phyloP scores from a whole-genome alignment of 2,113 vertebrate genomes.

The Eubucco bourcierii region DNA sequence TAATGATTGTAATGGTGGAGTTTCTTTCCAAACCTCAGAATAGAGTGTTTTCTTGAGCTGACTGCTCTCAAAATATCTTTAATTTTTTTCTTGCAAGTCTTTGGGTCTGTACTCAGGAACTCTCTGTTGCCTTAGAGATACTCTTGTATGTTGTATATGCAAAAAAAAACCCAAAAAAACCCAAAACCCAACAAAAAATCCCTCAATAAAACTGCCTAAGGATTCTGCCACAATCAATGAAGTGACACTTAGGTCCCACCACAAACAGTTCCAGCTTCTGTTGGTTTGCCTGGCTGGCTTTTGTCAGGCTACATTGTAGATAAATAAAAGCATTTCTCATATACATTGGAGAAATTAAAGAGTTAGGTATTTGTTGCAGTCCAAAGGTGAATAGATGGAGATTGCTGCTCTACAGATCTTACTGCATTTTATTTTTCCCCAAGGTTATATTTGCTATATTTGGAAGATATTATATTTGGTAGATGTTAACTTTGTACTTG shows the following conservation, averaged over 20 bases:
- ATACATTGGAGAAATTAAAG: background rate
- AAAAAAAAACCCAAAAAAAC: conserved; percentile 6
- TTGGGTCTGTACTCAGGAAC: conserved; percentile 36
- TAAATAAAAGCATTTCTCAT: background rate
- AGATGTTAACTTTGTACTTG: background rate
- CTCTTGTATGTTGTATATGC: conserved; percentile 18
- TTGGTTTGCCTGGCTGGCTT: background rate
- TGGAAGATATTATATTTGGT: too few species aligned
- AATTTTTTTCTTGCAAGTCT: background rate
- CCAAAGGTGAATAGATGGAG: background rate
- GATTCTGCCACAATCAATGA: background rate
- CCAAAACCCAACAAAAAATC: too few species aligned
- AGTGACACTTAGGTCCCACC: background rate
- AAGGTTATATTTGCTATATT: background rate
- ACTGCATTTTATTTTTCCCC: background rate
- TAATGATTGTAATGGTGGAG: background rate
- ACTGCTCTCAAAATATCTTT: background rate
- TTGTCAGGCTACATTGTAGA: background rate
- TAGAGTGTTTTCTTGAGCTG: background rate
- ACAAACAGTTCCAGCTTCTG: background rate
- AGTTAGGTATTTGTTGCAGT: background rate
- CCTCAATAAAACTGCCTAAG: background rate
- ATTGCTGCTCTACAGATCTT: background rate
- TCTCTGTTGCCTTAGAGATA: conserved; percentile 63
- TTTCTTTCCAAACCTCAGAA: background rate